Evolutionary conservation across 2,113 vertebrate genomes (phyloP), one percentile per base, ranked within the genome.

Genomic region (Rallus limicola): DNA sequence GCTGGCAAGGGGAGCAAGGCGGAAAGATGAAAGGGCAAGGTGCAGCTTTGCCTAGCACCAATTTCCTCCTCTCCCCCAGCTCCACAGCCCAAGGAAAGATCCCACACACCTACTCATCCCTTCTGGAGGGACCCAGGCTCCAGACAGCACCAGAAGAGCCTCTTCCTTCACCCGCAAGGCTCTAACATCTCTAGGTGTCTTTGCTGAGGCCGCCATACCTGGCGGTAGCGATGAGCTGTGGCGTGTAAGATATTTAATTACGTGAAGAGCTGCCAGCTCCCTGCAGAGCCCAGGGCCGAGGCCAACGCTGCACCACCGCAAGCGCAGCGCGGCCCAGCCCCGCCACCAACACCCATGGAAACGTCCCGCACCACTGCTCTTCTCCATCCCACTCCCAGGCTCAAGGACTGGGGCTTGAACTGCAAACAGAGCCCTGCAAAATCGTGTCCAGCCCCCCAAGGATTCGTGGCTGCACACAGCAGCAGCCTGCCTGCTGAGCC

Each of bases 291-390:
- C 91, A 36, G 82, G 78, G 82, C 80, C 11, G 48, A 80, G 85
- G 93, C 91, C 82, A 80, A 28, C 12, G 0, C 85, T 76, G 90
- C 85, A 53, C 26, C 81, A 55, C 31, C 1, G 78, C 81, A 14
- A 91, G 56, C 0, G 6, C 78, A 33, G 58, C 46, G 16, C 11
- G 44, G 38, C 23, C 28, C 52, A 50, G 63, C 34, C 70, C 69
- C 6, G 0, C 31, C 31, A 19, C 5, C 0, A 62, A 25, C 46
- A 17, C 3, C 60, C 75, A 7, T 1, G 14, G 12, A 23, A 34
- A 55, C 1, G 16, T 62, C 81, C 69, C 2, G 1, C 7, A 23
- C 13, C 12, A 18, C 40, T 4, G 44, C 55, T 86, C 62, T 7
- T 26, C 78, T 46, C 52, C 78, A 16, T 9, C 20, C 59, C 1